Evolutionary conservation across 2,888 invertebrate genomes (phyloP).

Genomic region (Drosophila anomelani): DNA sequence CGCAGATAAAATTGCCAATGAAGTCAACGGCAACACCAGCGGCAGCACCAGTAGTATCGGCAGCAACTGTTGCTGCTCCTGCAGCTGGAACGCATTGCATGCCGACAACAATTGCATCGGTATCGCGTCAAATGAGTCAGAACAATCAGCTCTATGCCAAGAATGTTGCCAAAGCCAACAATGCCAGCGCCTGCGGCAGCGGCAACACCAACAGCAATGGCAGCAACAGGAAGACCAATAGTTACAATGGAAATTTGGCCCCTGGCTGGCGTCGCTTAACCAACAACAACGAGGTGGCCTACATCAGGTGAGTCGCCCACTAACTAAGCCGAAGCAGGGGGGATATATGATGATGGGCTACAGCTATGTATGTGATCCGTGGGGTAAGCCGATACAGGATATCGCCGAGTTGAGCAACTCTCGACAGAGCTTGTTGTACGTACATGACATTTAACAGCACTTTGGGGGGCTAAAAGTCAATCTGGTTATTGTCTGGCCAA

Average conservation of each 20-base stretch:
- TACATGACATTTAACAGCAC: slow-evolving; percentile 72
- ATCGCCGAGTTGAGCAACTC: slow-evolving; percentile 12
- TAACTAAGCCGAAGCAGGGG: background rate
- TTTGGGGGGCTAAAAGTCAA: slow-evolving; percentile 65
- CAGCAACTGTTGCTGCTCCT: slow-evolving; percentile 32
- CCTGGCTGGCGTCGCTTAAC: slow-evolving; percentile 91
- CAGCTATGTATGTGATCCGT: background rate
- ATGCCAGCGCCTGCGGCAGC: slow-evolving; percentile 39
- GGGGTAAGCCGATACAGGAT: slow-evolving; percentile 22
- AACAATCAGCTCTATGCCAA: slow-evolving; percentile 69
- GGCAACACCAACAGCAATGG: slow-evolving; percentile 26
- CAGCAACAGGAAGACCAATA: slow-evolving; percentile 40
- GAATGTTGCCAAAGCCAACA: slow-evolving; percentile 66
- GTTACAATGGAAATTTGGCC: slow-evolving; percentile 87
- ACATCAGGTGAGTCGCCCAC: slow-evolving; percentile 88
- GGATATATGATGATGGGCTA: background rate
- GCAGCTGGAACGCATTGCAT: slow-evolving; percentile 53
- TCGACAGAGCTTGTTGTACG: slow-evolving; percentile 23
- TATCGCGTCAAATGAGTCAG: slow-evolving; percentile 73
- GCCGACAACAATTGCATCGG: slow-evolving; percentile 73
- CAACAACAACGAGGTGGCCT: slow-evolving; percentile 90
- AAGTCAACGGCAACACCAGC: slow-evolving; percentile 50
- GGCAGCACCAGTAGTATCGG: slow-evolving; percentile 51
- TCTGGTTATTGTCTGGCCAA: slow-evolving; percentile 67
- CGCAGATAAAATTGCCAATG: slow-evolving; percentile 67